Evolutionary conservation across 2,797 vertebrate genomes (phyloP).

Genomic region (Enteromius unitaeniatus): DNA sequence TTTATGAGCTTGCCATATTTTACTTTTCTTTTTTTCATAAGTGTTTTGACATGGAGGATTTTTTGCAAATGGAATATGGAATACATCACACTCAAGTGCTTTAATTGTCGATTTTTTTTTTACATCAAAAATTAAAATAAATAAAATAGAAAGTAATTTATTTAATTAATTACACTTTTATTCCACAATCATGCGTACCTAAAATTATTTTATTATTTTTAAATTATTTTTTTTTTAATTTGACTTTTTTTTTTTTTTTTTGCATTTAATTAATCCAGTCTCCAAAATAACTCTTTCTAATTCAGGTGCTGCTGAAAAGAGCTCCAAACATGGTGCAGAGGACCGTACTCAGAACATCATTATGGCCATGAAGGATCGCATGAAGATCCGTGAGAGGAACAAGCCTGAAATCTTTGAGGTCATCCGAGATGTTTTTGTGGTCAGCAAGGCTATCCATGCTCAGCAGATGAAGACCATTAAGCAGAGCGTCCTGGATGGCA

Average conservation of each 20-base stretch:
- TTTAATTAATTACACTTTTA: background rate
- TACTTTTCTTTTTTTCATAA: background rate
- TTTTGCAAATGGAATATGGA: conserved; percentile 1
- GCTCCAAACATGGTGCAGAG: conserved; percentile 94
- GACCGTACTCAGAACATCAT: conserved; percentile 97
- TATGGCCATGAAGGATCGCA: conserved; percentile 99
- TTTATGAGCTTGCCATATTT: conserved; percentile 23
- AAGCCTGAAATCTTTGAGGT: conserved; percentile 97
- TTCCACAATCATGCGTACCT: background rate
- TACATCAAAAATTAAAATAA: background rate
- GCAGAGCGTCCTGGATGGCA: conserved; percentile 96
- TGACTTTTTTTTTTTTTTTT: background rate
- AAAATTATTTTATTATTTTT: background rate
- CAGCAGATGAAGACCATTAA: conserved; percentile 99
- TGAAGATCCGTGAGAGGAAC: conserved; percentile 98
- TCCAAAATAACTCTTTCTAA: background rate
- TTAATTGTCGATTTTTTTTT: background rate
- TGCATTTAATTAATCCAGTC: background rate
- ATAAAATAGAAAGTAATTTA: background rate
- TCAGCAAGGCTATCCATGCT: conserved; percentile 87
- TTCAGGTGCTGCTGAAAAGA: conserved; percentile 94
- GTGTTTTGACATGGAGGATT: background rate
- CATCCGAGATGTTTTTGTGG: conserved; percentile 90
- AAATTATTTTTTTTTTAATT: background rate
- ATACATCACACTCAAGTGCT: conserved; percentile 1